Base-by-base conservation (phyloP, 1,140 invertebrate species). In the Hypsibius dujardini region DNA sequence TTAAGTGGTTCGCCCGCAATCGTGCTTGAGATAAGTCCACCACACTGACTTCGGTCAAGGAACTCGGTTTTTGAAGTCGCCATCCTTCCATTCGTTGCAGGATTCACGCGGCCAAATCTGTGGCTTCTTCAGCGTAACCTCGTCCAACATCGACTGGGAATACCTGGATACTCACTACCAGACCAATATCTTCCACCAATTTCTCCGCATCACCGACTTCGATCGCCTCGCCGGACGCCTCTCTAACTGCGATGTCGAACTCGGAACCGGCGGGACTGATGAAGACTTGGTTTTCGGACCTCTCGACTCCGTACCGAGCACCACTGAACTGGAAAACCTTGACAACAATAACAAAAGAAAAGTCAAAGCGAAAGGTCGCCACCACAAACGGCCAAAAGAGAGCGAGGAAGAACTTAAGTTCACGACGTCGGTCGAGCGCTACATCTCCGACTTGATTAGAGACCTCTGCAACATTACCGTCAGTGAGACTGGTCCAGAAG, bases 121-220 rank as follows among this genome's bases (percentile, higher is more conserved):
- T 45, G 62, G 62, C 62, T 67, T 67, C 62, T 15, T 67, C 62
- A 45, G 62, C 42, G 12, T 67, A 42, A 67, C 62, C 3, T 15
- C 62, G 3, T 12, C 62, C 12, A 12, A 67, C 42, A 42, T 67
- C 45, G 62, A 67, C 45, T 67, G 62, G 62, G 62, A 67, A 7
- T 67, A 15, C 42, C 62, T 67, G 12, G 42, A 67, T 42, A 3
- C 12, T 12, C 42, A 67, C 62, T 67, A 67, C 62, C 12, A 67
- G 45, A 67, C 62, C 7, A 45, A 12, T 42, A 67, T 67, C 62
- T 67, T 67, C 45, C 62, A 67, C 62, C 62, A 45, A 42, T 67
- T 67, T 45, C 12, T 15, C 12, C 12, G 45, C 3, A 42, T 67
- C 42, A 67, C 62, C 62, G 62, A 42, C 42, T 12, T 15, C 3